Percentiles rank a stretch among this genome's conserved stretches.
phyloP scores from a whole-genome alignment of 2,888 invertebrate genomes.

The Archips crataeganus region DNA sequence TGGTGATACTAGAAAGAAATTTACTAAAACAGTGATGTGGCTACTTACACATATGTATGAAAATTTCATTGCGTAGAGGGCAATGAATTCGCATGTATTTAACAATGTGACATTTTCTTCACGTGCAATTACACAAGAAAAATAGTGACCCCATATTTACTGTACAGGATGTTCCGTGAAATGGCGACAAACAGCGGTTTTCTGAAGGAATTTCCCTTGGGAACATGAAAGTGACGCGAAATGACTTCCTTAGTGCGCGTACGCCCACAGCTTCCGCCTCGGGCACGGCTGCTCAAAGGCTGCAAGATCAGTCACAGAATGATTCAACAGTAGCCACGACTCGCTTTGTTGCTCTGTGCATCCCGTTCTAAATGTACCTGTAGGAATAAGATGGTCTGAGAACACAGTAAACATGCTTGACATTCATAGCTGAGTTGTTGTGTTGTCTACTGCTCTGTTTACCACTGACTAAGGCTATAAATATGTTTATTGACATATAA shows the following conservation, averaged over 20 bases:
- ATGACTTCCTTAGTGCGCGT: slow-evolving; percentile 36
- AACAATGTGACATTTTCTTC: neutral
- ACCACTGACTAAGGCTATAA: neutral
- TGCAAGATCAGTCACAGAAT: neutral
- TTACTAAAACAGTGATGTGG: too few relatives aligned
- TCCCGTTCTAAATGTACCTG: neutral
- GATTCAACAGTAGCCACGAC: neutral
- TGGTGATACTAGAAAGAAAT: too few relatives aligned
- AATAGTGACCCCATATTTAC: neutral
- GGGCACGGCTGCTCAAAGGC: slow-evolving; percentile 25
- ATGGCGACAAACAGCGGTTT: slow-evolving; percentile 27
- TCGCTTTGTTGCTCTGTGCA: neutral
- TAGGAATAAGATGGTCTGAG: neutral
- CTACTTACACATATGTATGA: neutral
- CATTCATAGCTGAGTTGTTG: neutral
- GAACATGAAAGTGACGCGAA: slow-evolving; percentile 25
- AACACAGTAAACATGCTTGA: neutral
- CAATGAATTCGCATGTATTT: neutral
- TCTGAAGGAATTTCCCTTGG: slow-evolving; percentile 27
- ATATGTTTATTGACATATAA: neutral
- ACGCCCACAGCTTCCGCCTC: slow-evolving; percentile 31
- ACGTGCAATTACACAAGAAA: neutral
- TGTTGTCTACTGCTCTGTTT: neutral
- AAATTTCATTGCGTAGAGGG: neutral
- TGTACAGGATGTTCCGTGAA: neutral